These are phyloP conservation scores for Uria aalge DNA, from an alignment of 2,113 vertebrate species.

Conservation along the genomic window DNA sequence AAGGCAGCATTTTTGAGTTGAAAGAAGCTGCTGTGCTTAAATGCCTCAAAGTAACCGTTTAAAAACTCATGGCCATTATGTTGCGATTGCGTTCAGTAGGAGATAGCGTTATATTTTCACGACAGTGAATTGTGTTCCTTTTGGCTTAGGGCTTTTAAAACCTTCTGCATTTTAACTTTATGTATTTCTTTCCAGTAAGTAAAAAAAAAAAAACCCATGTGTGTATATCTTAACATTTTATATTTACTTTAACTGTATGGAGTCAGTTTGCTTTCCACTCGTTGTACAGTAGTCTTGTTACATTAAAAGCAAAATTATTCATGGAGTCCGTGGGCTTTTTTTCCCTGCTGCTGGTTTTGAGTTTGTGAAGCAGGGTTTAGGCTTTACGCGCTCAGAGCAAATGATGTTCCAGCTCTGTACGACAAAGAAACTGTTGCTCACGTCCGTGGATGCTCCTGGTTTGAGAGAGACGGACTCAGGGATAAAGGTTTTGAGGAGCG, in stretches of 20 bases:
- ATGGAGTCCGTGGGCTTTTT: not conserved
- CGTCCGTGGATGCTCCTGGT: not conserved
- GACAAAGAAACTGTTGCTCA: not conserved
- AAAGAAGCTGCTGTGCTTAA: constrained; percentile 34
- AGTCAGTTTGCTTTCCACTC: constrained; percentile 45
- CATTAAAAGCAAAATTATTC: constrained; percentile 66
- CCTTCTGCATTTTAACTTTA: constrained; percentile 23
- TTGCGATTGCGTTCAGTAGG: constrained; percentile 44
- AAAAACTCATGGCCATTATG: not conserved
- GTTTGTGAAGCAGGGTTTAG: not conserved
- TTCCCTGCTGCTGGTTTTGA: not conserved
- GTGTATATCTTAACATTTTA: constrained; percentile 64
- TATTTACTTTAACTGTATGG: constrained; percentile 63
- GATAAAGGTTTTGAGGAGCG: not conserved
- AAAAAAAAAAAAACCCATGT: not conserved
- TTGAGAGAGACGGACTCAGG: not conserved
- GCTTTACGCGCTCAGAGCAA: rapidly evolving
- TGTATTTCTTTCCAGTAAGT: constrained; percentile 52
- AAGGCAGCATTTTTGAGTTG: constrained; percentile 20
- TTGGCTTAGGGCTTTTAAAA: constrained; percentile 26
- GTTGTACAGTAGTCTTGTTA: constrained; percentile 53
- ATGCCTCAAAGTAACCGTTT: constrained; percentile 42
- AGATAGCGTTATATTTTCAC: constrained; percentile 9
- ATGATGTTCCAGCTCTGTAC: not conserved
- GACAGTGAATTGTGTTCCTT: constrained; percentile 30